Base-by-base conservation (phyloP, 2,113 vertebrate species). In the Piaya cayana region DNA sequence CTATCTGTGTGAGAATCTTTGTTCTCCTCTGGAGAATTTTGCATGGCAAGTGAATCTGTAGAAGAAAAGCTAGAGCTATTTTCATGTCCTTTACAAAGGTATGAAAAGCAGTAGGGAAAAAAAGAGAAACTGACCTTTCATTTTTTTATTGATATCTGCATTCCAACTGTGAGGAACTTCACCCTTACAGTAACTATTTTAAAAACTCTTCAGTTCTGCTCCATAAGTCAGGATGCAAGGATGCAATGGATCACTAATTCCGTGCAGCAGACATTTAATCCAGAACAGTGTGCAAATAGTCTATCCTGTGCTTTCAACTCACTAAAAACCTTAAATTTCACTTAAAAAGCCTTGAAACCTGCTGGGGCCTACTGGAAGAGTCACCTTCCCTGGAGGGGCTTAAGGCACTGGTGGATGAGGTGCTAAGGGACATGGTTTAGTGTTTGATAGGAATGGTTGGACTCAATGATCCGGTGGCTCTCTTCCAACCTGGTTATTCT, bases 21-120 rank as follows among this genome's bases (percentile, higher is more conserved):
- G 14, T 68, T 92, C 42, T 80, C n/a, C 20, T 59, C 42, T 39
- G 29, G 25, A 18, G 8, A 34, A 25, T 82, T 67, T 86, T 82
- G 15, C 52, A 60, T 21, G 19, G 52, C n/a, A 67, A 86, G 11
- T 62, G 50, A 83, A 78, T 86, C 36, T 8, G 75, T 84, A 53
- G 72, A 92, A 86, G 68, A 68, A 84, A 86, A 91, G 21, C 12
- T 78, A 56, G 52, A 84, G 39, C 7, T 92, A 89, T 94, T 89
- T 86, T 84, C 25, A 39, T 82, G 16, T 84, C 30, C 14, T 79
- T 84, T 43, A 77, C 34, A 81, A 65, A 83, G n/a, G 29, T 74
- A 15, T 76, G 53, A 92, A 94, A 92, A 82, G 50, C 27, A 49
- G 7, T 39, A 39, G 43, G 12, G 11, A 34, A 76, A 20, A 30